Evolutionary conservation across 2,888 invertebrate species (phyloP), one percentile per base, ranked within the genome.

Genomic region (Mythimna pallens): DNA sequence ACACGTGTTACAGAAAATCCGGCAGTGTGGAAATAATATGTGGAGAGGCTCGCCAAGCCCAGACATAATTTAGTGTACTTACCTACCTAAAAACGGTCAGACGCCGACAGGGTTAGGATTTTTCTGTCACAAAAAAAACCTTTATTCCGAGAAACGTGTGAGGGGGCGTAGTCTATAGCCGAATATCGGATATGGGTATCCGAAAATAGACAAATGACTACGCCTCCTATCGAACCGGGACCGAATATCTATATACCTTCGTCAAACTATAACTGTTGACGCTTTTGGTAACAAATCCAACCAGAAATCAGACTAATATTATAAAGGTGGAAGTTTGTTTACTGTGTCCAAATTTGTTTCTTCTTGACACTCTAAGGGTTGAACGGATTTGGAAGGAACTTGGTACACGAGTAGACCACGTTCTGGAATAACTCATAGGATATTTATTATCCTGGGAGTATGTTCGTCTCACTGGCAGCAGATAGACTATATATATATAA

Each of bases 71-170:
- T 47, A 47, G 47, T 17, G 5, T 17, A 47, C 43, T 43, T 14
- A 43, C 17, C 34, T 12, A 2, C 14, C 17, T 36, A 54, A 63
- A 43, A 47, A 5, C 17, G 47, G 17, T 36, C 5, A 12, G 34
- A 22, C n/a, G 9, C 36, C 8, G 25, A 17, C 7, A 14, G 22
- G 52, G 14, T 30, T 52, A 69, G 2, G n/a, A 61, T 22, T 61
- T 22, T 40, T 74, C 3, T 20, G 20, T 20, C 12, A 30, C 54
- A 75, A 76, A 47, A 74, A n/a, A 73, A 65, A 50, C 6, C 17
- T 50, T 50, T 30, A 61, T 65, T 20, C 22, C 25, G 1, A 50
- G 0, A 10, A 76, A 20, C 30, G 14, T 25, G 57, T 4, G 34
- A 25, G 47, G n/a, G 47, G 50, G 30, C 65, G 57, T 65, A 50